A percentile compares a stretch with the other conserved stretches of the same genome.
These are phyloP conservation scores for Diachasmimorpha longicaudata DNA, from an alignment of 1,140 invertebrate genomes.

Conservation along the genomic window DNA sequence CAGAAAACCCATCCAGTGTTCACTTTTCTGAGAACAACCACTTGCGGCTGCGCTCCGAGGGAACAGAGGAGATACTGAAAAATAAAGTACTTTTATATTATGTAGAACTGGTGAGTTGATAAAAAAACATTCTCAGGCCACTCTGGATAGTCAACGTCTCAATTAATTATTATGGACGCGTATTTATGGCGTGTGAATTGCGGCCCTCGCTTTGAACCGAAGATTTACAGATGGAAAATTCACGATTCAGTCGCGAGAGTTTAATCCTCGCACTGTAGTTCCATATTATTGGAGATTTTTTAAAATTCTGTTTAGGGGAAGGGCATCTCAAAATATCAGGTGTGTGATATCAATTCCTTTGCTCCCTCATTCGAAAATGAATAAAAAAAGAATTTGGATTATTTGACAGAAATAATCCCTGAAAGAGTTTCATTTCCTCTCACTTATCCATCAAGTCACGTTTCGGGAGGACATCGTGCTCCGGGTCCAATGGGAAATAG, in stretches of 20 bases:
- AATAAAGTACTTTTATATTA: not conserved
- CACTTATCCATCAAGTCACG: conserved; percentile 44
- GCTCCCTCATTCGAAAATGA: no score
- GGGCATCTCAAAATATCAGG: no score
- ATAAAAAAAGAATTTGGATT: no score
- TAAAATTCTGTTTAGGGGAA: no score
- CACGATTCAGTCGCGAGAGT: no score
- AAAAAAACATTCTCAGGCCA: not conserved
- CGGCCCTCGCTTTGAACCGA: not conserved
- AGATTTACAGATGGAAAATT: not conserved
- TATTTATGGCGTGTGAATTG: conserved; percentile 29
- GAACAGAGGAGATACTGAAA: not conserved
- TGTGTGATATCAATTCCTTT: no score
- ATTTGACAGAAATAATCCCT: no score
- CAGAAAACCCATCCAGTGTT: not conserved
- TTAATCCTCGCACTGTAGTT: no score
- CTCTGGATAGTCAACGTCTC: conserved; percentile 7
- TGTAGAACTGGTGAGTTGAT: not conserved
- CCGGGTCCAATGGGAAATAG: conserved; percentile 39
- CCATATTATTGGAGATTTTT: no score
- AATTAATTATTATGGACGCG: conserved; percentile 30
- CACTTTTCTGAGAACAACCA: not conserved
- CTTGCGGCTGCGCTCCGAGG: not conserved
- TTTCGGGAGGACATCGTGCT: conserved; percentile 28
- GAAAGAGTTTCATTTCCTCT: conserved; percentile 26